A percentile compares a stretch with the other conserved stretches of the same genome.
phyloP scores from a whole-genome alignment of 2,888 invertebrate genomes.

The Acanthosepion lycidas region DNA sequence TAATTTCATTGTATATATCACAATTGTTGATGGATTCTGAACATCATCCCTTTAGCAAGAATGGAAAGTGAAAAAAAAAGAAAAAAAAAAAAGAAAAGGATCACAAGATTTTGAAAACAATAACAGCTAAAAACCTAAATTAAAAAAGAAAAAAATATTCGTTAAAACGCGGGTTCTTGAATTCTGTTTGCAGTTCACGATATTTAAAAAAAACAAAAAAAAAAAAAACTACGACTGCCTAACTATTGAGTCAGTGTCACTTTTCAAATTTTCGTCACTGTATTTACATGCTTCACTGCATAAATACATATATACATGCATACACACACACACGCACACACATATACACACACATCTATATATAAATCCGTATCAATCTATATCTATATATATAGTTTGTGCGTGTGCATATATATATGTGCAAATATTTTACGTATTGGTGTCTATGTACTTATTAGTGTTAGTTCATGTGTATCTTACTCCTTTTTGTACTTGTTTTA shows the following conservation, averaged over 20 bases:
- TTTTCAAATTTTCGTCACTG: not conserved
- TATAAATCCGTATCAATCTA: not conserved
- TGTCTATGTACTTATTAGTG: not conserved
- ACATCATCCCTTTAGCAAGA: no score
- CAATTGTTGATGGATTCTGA: not conserved
- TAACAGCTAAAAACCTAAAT: no score
- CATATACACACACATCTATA: not conserved
- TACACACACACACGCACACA: not conserved
- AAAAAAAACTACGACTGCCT: not conserved
- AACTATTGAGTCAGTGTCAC: not conserved
- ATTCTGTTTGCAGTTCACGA: no score
- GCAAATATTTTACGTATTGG: not conserved
- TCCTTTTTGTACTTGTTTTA: not conserved
- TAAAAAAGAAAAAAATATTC: no score
- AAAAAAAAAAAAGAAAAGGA: no score
- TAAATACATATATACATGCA: not conserved
- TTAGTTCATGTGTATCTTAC: not conserved
- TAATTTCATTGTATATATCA: not conserved
- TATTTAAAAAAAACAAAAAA: not conserved
- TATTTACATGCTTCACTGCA: not conserved
- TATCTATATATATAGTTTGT: not conserved
- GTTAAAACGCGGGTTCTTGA: no score
- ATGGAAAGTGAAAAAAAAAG: no score
- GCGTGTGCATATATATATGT: not conserved
- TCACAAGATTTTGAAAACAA: no score